Percentiles rank a stretch among this genome's conserved stretches.
Evolutionary conservation across 2,113 vertebrate species (phyloP).

Genomic region (Crotophaga sulcirostris): DNA sequence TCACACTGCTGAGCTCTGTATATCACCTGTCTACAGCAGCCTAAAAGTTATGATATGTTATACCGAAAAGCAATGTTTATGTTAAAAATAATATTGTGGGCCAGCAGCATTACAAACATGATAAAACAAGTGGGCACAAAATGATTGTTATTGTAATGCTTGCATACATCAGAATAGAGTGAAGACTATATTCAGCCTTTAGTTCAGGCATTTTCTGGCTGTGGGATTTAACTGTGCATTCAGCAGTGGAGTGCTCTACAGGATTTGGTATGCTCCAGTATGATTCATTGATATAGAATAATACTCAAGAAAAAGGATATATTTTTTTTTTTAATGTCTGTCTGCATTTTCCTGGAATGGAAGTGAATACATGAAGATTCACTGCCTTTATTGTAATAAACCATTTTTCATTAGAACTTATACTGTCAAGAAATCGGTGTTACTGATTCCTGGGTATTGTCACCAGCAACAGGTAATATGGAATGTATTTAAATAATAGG

Average conservation of each 20-base stretch:
- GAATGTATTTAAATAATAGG: not conserved
- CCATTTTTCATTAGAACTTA: not conserved
- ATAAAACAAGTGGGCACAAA: not conserved
- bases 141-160: not conserved
- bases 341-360: not conserved
- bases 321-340: not conserved
- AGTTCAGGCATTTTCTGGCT: not conserved
- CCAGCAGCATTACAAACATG: not conserved
- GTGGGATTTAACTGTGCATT: not conserved
- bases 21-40: not conserved
- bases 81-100: not conserved
- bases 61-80: not conserved
- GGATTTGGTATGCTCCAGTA: not conserved
- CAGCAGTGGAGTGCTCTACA: not conserved
- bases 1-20: not conserved
- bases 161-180: not conserved
- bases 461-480: not conserved
- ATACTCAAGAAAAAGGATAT: not conserved
- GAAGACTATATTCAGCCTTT: not conserved
- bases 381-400: not conserved
- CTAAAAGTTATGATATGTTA: not conserved
- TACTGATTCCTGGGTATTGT: not conserved
- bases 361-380: not conserved
- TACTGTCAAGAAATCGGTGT: not conserved
- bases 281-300: not conserved